Conservation (phyloP, 2,888 invertebrate genomes). For the Phortica magna region DNA sequence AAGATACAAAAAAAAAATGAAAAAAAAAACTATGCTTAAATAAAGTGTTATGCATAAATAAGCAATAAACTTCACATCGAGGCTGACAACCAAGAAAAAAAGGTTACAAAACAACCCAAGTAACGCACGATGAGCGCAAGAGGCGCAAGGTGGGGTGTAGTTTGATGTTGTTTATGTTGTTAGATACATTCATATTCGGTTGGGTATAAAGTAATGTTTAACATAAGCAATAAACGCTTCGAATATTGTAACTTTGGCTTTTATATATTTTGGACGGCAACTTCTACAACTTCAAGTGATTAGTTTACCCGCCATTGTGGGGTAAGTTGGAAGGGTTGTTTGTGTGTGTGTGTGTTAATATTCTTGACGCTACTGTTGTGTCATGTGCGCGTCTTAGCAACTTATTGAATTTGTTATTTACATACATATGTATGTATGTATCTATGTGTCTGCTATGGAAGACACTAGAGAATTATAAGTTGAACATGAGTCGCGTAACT, state of each 20-base stretch:
- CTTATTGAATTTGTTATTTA: constrained; percentile 63
- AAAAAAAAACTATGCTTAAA: neutral
- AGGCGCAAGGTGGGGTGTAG: no score
- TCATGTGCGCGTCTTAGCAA: constrained; percentile 58
- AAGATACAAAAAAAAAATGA: neutral
- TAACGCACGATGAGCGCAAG: no score
- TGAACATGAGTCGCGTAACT: constrained; percentile 70
- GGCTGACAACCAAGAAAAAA: no score
- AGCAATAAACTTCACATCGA: neutral
- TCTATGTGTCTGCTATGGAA: neutral
- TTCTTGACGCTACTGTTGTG: constrained; percentile 57
- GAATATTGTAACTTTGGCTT: no score
- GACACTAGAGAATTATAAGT: constrained; percentile 33
- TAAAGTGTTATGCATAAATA: constrained; percentile 4
- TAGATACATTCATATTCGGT: no score
- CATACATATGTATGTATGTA: neutral
- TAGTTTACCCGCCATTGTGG: neutral
- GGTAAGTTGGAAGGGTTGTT: constrained; percentile 15
- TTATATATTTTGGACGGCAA: no score
- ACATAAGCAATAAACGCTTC: no score
- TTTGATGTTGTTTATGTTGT: no score
- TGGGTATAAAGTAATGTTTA: no score
- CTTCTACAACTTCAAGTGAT: no score
- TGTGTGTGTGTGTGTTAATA: no score
- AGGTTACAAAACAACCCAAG: no score